These are phyloP conservation scores for Cydia pomonella DNA, from an alignment of 1,140 invertebrate genomes.

Conservation along the genomic window DNA sequence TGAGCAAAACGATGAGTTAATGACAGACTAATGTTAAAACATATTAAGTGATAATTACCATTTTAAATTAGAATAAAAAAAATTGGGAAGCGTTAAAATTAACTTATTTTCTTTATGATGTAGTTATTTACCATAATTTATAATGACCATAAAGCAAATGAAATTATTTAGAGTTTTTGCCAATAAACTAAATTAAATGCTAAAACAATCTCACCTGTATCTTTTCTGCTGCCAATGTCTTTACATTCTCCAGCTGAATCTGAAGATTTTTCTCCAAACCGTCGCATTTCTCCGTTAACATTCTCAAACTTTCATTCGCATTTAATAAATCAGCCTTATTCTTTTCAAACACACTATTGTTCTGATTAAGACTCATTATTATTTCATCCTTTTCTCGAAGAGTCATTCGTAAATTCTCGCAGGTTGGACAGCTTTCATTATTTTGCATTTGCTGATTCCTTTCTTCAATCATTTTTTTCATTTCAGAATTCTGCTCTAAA, in stretches of 20 bases:
- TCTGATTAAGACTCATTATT: conserved; percentile 62
- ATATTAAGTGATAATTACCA: too few relatives aligned
- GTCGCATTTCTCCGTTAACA: conserved; percentile 82
- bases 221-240: conserved; percentile 80
- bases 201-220: conserved; percentile 60
- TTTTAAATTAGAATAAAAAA: too few relatives aligned
- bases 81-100: too few relatives aligned
- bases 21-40: too few relatives aligned
- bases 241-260: conserved; percentile 80
- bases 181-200: too few relatives aligned
- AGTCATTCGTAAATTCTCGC: conserved; percentile 54
- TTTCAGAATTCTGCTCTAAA: conserved; percentile 74
- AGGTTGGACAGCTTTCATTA: conserved; percentile 56
- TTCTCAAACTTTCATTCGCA: conserved; percentile 50
- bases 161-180: too few relatives aligned
- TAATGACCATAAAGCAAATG: too few relatives aligned
- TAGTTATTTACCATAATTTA: too few relatives aligned
- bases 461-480: conserved; percentile 79
- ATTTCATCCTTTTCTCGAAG: conserved; percentile 73
- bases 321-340: conserved; percentile 53
- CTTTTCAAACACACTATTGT: conserved; percentile 48
- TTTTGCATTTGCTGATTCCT: conserved; percentile 69
- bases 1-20: too few relatives aligned
- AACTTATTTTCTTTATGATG: too few relatives aligned
- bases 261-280: conserved; percentile 82